These are phyloP conservation scores for Pelagia noctiluca DNA, from an alignment of 30 jellyfish, hydroid and myxozoan species.

Conservation along the genomic window DNA sequence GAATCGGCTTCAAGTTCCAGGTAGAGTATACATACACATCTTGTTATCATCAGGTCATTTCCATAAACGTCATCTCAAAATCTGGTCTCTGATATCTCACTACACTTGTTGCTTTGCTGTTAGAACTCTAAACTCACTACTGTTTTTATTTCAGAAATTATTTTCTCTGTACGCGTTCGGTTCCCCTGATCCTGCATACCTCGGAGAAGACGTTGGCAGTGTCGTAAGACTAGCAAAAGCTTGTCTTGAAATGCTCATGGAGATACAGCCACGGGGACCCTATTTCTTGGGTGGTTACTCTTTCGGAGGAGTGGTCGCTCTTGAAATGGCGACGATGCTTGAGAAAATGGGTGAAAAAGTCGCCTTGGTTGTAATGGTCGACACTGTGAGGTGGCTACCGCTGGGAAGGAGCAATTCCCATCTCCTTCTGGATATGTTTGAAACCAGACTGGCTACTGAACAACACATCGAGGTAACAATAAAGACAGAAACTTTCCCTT, in stretches of 20 bases:
- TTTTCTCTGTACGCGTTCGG: constrained; percentile 67
- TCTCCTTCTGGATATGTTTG: constrained; percentile 59
- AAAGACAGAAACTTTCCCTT: neutral
- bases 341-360: constrained; percentile 55
- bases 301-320: constrained; percentile 70
- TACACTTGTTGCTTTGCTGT: too few relatives aligned
- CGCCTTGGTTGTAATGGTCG: constrained; percentile 72
- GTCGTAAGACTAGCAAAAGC: constrained; percentile 64
- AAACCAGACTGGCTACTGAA: constrained; percentile 23
- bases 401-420: constrained; percentile 63
- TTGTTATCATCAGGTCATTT: too few relatives aligned
- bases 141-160: constrained; percentile 41
- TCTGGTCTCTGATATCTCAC: too few relatives aligned
- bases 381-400: constrained; percentile 76
- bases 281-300: constrained; percentile 75
- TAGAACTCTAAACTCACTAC: too few relatives aligned
- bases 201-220: constrained; percentile 67
- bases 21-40: constrained; percentile 18
- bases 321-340: constrained; percentile 71
- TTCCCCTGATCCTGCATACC: constrained; percentile 54
- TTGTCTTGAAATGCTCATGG: constrained; percentile 34
- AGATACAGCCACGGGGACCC: constrained; percentile 69
- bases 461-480: constrained; percentile 52
- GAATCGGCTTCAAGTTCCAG: constrained; percentile 69
- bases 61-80: too few relatives aligned